phyloP scores from a whole-genome alignment of 2,888 invertebrate species.

The Synergus japonicus region DNA sequence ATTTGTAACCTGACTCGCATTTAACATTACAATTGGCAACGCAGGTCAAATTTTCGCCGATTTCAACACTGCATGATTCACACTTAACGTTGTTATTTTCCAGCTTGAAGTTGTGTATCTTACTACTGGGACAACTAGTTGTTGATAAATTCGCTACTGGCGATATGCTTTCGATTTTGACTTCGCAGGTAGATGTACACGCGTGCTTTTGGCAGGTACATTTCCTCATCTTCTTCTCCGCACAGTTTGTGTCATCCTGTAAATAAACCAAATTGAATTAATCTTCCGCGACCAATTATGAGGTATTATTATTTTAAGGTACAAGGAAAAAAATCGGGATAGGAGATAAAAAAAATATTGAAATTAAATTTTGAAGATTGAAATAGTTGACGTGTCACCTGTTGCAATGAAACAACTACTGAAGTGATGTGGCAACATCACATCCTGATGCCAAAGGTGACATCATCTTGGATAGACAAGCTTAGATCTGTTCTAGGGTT shows the following conservation, averaged over 20 bases:
- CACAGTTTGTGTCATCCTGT: constrained; percentile 69
- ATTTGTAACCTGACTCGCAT: constrained; percentile 73
- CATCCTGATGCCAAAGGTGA: not conserved
- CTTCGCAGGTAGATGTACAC: constrained; percentile 73
- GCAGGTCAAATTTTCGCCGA: constrained; percentile 66
- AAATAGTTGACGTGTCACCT: no score
- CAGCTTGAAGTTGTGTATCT: constrained; percentile 67
- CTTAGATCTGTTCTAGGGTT: not conserved
- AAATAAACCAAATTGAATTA: constrained; percentile 23
- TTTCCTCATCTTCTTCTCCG: constrained; percentile 66
- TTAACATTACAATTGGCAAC: constrained; percentile 73
- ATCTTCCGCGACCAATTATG: not conserved
- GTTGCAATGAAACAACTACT: not conserved
- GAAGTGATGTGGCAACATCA: not conserved
- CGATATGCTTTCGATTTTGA: constrained; percentile 72
- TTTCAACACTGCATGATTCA: constrained; percentile 72
- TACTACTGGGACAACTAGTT: constrained; percentile 58
- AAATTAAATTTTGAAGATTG: no score
- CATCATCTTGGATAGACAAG: not conserved
- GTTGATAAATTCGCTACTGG: constrained; percentile 67
- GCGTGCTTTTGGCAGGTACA: constrained; percentile 71
- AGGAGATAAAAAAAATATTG: no score
- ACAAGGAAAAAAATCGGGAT: no score
- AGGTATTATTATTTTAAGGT: not conserved
- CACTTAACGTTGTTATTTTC: constrained; percentile 76